Evolutionary conservation across 2,797 vertebrate genomes (phyloP), one percentile per base, ranked within the genome.

Genomic region (Heliangelus exortis): DNA sequence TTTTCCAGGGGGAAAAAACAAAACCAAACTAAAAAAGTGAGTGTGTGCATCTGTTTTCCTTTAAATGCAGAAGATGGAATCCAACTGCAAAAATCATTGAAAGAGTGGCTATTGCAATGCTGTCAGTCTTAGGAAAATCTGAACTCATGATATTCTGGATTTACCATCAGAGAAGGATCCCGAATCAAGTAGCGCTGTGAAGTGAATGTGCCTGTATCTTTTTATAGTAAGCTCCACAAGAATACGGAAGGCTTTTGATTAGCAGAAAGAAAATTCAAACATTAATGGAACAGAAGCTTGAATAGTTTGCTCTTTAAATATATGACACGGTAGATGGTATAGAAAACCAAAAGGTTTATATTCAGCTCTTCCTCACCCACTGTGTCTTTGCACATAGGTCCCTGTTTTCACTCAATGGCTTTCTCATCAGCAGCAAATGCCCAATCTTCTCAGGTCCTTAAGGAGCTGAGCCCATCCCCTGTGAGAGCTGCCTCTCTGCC

Each of bases 381-480:
- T 59, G 22, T 45, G 63, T 61, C 34, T 80, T 74, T 86, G 29
- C 69, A 81, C 66, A 23, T 21, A 55, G 36, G 39, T 76, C 6
- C 9, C 16, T 54, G 15, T 72, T 96, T 83, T 91, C 68, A 45
- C 15, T 45, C 39, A 9, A 10, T 61, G 28, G 13, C 19, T 88
- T 85, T 91, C 62, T 74, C n/a, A 83, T 22, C 53, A 80, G 28
- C 45, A 80, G 45, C 22, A 83, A 57, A 63, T 36, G 36, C 76
- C 83, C 84, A 58, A 41, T 77, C 41, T 77, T 59, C 75, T 81
- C 34, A 39, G 65, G 15, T 47, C 18, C 31, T 41, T 29, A 4
- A 5, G 25, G 18, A 54, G 36, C 6, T 74, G 14, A 67, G 16
- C 11, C 29, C 0, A 0, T 50, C 3, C 16, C 5, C 1, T 1